These are phyloP conservation scores for Epinephelus awoara DNA, from an alignment of 2,797 vertebrate genomes.

Conservation along the genomic window DNA sequence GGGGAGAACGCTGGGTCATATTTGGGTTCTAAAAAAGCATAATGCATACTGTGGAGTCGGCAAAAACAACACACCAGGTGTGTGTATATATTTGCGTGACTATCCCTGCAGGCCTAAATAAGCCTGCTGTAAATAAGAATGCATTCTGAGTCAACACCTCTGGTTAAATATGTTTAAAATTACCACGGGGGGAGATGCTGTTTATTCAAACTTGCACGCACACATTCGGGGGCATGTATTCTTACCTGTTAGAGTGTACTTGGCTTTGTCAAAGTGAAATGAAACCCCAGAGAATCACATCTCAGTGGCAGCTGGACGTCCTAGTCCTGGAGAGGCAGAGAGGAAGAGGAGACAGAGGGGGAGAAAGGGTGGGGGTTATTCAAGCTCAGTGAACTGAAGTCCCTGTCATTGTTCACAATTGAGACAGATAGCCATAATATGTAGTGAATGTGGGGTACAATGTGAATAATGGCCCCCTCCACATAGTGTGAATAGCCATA, in stretches of 20 bases:
- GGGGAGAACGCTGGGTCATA: constrained; percentile 62
- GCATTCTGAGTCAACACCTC: constrained; percentile 56
- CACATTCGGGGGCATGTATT: constrained; percentile 1
- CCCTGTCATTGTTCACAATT: constrained; percentile 76
- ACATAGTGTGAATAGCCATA: constrained; percentile 74
- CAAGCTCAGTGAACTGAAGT: constrained; percentile 67
- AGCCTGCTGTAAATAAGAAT: constrained; percentile 59
- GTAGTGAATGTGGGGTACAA: constrained; percentile 69
- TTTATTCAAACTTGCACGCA: constrained; percentile 17
- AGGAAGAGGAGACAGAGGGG: constrained; percentile 20
- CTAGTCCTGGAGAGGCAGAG: constrained; percentile 68
- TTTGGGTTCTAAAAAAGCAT: constrained; percentile 70
- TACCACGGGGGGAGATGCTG: background rate
- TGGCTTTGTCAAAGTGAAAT: constrained; percentile 73
- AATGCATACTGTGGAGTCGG: constrained; percentile 62
- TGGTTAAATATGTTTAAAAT: constrained; percentile 51
- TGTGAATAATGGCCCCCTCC: constrained; percentile 76
- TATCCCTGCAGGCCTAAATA: constrained; percentile 41
- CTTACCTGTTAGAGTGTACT: constrained; percentile 74
- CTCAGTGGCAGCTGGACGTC: constrained; percentile 76
- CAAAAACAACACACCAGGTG: constrained; percentile 76
- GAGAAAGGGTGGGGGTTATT: constrained; percentile 56
- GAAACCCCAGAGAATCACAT: constrained; percentile 81
- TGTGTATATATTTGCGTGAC: constrained; percentile 52
- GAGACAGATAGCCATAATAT: constrained; percentile 76